These are phyloP conservation scores for Protonemura montana DNA, from an alignment of 2,888 invertebrate genomes.

Conservation along the genomic window DNA sequence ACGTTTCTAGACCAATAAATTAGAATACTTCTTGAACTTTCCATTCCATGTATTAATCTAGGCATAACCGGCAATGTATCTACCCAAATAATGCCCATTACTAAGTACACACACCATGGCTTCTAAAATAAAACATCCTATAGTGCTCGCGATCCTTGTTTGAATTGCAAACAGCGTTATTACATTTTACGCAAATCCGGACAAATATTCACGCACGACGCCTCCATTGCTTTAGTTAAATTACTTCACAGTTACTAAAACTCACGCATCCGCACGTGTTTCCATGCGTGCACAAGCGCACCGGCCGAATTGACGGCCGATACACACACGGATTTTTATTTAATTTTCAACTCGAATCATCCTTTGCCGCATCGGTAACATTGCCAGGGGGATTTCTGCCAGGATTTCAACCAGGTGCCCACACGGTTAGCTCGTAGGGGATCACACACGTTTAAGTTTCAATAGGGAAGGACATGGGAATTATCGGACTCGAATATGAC, in stretches of 20 bases:
- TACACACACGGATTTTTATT: too few relatives aligned
- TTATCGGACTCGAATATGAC: not conserved
- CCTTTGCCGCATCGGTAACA: not conserved
- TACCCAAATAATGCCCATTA: not conserved
- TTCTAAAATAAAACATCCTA: not conserved
- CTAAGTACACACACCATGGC: not conserved
- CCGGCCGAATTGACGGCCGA: not conserved
- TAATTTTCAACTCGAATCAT: not conserved
- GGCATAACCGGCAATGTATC: not conserved
- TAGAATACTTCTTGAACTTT: constrained; percentile 29
- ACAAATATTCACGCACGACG: not conserved
- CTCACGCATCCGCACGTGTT: not conserved
- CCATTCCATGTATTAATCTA: not conserved
- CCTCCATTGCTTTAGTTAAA: not conserved
- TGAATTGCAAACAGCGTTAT: not conserved
- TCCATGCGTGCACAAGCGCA: not conserved
- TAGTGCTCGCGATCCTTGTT: not conserved
- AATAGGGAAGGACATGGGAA: not conserved
- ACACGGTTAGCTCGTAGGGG: not conserved
- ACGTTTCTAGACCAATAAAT: constrained; percentile 35
- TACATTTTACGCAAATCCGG: not conserved
- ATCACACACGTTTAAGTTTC: constrained; percentile 7
- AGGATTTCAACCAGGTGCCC: not conserved
- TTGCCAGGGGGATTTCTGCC: not conserved
- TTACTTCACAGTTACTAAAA: not conserved